phyloP scores from a whole-genome alignment of 2,113 vertebrate genomes.

The Neogale vison region DNA sequence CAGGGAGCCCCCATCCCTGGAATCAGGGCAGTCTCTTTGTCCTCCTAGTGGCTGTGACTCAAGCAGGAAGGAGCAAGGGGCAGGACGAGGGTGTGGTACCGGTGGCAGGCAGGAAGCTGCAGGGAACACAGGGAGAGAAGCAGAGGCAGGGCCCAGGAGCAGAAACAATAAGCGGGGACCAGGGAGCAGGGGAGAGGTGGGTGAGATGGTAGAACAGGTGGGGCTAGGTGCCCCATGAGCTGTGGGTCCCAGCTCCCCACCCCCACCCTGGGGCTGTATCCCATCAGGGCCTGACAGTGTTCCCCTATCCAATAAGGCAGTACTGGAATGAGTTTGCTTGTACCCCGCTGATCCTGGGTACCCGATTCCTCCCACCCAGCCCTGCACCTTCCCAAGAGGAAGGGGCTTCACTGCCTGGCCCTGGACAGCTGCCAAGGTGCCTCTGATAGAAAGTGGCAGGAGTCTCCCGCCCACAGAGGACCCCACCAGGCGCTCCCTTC shows the following conservation, averaged over 20 bases:
- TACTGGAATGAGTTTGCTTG: background rate
- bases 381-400: background rate
- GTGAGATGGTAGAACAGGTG: background rate
- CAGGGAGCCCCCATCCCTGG: background rate
- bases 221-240: background rate
- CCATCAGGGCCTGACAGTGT: background rate
- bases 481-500: background rate
- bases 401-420: background rate
- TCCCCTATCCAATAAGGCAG: background rate
- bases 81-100: slow-evolving; percentile 4
- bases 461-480: background rate
- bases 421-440: background rate
- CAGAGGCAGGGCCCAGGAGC: background rate
- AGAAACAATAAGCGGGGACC: background rate
- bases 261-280: background rate
- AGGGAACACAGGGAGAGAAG: background rate
- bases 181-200: background rate
- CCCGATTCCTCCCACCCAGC: background rate
- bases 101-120: slow-evolving; percentile 13
- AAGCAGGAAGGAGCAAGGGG: background rate
- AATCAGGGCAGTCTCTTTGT: background rate
- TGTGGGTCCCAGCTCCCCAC: background rate
- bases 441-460: background rate
- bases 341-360: background rate
- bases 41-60: background rate